These are phyloP conservation scores for Bombus waltoni DNA, from an alignment of 1,140 invertebrate species.

Conservation along the genomic window DNA sequence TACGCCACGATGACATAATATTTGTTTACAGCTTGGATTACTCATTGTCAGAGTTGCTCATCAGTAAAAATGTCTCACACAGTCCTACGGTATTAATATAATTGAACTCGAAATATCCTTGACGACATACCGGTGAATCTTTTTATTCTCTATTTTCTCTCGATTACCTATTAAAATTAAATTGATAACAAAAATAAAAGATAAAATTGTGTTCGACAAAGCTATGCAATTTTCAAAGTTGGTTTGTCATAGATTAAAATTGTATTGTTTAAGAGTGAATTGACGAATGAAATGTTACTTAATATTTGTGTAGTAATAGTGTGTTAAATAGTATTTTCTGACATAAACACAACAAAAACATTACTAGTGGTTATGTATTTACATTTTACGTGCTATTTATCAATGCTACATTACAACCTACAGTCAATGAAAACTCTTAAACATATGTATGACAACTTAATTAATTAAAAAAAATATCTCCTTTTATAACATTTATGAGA, in stretches of 20 bases:
- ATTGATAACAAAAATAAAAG: not conserved
- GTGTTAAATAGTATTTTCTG: too few relatives aligned
- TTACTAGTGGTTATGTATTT: too few relatives aligned
- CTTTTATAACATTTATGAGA: not conserved
- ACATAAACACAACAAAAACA: too few relatives aligned
- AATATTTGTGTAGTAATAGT: too few relatives aligned
- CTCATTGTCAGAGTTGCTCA: constrained; percentile 15
- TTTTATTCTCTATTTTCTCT: not conserved
- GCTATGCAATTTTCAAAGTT: not conserved
- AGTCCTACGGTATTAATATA: not conserved
- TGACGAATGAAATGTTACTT: not conserved
- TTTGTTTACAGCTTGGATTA: constrained; percentile 43
- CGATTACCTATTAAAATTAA: not conserved
- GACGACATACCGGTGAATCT: not conserved
- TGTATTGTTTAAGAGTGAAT: not conserved
- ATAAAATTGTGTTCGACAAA: not conserved
- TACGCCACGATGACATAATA: constrained; percentile 35
- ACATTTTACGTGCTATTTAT: too few relatives aligned
- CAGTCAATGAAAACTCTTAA: too few relatives aligned
- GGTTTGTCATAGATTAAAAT: not conserved
- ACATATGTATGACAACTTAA: not conserved
- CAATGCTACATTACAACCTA: too few relatives aligned
- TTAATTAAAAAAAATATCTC: not conserved
- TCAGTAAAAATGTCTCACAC: not conserved
- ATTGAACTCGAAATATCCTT: constrained; percentile 6